phyloP scores from a whole-genome alignment of 2,888 invertebrate species.

The Malthinus flaveolus region DNA sequence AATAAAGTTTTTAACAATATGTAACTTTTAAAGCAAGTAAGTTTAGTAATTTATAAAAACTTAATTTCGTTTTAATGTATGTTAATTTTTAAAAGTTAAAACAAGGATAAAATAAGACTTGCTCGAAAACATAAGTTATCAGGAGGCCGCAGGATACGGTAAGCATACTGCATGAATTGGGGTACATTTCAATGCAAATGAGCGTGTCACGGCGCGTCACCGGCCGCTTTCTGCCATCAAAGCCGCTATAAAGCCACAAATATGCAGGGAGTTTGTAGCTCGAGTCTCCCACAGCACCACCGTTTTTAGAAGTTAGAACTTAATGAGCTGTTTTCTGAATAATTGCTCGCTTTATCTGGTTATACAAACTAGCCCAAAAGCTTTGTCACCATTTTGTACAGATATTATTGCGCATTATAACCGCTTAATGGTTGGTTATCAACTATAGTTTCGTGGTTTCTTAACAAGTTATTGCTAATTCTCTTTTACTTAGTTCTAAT shows the following conservation, averaged over 20 bases:
- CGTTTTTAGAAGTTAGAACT: constrained; percentile 26
- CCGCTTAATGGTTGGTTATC: constrained; percentile 6
- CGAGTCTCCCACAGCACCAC: constrained; percentile 27
- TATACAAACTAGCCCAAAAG: constrained; percentile 25
- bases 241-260: constrained; percentile 40
- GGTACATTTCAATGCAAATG: constrained; percentile 48
- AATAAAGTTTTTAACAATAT: too few species aligned
- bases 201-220: constrained; percentile 43
- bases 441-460: too few species aligned
- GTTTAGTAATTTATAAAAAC: too few species aligned
- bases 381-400: constrained; percentile 19
- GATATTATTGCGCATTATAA: constrained; percentile 13
- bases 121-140: constrained; percentile 33
- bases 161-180: constrained; percentile 43
- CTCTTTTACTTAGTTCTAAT: constrained; percentile 14
- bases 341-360: constrained; percentile 28
- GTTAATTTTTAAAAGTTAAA: constrained; percentile 20
- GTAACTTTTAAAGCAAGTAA: too few species aligned
- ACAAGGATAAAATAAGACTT: constrained; percentile 24
- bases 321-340: constrained; percentile 32
- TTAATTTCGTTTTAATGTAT: constrained; percentile 20
- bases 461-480: background rate
- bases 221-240: constrained; percentile 42
- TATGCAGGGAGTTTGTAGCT: constrained; percentile 34
- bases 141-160: constrained; percentile 37